Base-by-base conservation (phyloP, 2,888 invertebrate species). In the Folsomia candida region DNA sequence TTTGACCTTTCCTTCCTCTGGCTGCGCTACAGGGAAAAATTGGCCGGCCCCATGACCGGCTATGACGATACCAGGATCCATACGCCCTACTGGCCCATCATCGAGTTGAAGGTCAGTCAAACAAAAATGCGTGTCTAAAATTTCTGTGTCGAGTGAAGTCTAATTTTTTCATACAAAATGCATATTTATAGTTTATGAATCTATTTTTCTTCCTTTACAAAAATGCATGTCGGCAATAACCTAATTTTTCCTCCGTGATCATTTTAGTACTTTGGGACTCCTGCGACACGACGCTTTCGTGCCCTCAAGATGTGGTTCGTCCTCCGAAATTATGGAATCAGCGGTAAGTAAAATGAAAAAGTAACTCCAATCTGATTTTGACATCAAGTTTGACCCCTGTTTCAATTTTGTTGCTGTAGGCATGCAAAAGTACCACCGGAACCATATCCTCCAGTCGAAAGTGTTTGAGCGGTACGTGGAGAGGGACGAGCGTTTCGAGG, bases 1-100 rank as follows among this genome's bases (percentile, higher is more conserved):
- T 78, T 78, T 67, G 78, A 78, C 62, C 71, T 71, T 47, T 75
- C 76, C 26, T 57, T 76, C 28, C 74, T 73, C 25, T 78, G 78
- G 77, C 57, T 71, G 2, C 63, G 71, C 11, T 71, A 68, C 51
- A 27, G 68, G 51, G 27, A 68, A 58, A 71, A 71, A 25, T 58
- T 68, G 4, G 65, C 67, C 14, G 68, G 67, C 27, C 62, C 61
- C 2, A 61, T 71, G 64, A 68, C 68, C n/a, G 71, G 71, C 2
- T 71, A 68, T 59, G 71, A 71, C 14, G 68, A 47, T 47, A 47
- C 62, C 3, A 67, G 68, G 1, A 59, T 67, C n/a, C 58, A 68
- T 11, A 26, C 28, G 1, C 64, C 71, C n/a, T 20, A 22, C 20
- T 64, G 4, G 18, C 62, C 54, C 27, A 62, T 62, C 20, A 28